Base-by-base conservation (phyloP, 2,113 vertebrate species). In the Scomber japonicus region DNA sequence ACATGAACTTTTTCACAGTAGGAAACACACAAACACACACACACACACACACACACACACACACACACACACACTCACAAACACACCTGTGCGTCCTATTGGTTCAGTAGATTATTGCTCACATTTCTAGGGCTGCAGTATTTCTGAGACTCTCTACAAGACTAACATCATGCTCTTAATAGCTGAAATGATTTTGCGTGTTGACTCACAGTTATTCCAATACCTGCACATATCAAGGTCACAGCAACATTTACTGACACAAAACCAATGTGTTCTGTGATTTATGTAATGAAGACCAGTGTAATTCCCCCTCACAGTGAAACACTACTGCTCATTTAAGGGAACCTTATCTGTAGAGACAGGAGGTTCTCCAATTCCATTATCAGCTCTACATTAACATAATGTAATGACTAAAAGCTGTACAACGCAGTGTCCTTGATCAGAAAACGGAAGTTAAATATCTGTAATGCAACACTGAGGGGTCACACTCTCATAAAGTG, bases 331-430 rank as follows among this genome's bases (percentile, higher is more conserved):
- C 35, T 40, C 35, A 84, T 73, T 77, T 21, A 30, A 21, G 19
- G 30, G 49, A n/a, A 19, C n/a, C 70, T 78, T 76, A 79, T 88
- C 71, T 64, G 51, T 64, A 72, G 49, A 75, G n/a, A 62, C 82
- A 71, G 74, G 66, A 49, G 49, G 61, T 62, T 35, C 21, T 16
- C 71, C 60, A 31, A 60, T 64, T 76, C 68, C 40, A 62, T 75
- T 75, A 69, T 79, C 75, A 82, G 51, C 66, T 54, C 48, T 27
- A 15, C 67, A 80, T 80, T 76, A 76, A 73, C 82, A 82, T 77
- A 69, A 75, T 71, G 57, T 46, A 71, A 55, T 62, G 44, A 51
- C 53, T 66, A 62, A 84, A 84, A 56, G 30, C n/a, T 56, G 21
- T 48, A 46, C 51, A 40, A 6, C 1, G 0, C 1, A 11, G 24